Conservation (phyloP, 2,113 vertebrate genomes). For the Galemys pyrenaicus region DNA sequence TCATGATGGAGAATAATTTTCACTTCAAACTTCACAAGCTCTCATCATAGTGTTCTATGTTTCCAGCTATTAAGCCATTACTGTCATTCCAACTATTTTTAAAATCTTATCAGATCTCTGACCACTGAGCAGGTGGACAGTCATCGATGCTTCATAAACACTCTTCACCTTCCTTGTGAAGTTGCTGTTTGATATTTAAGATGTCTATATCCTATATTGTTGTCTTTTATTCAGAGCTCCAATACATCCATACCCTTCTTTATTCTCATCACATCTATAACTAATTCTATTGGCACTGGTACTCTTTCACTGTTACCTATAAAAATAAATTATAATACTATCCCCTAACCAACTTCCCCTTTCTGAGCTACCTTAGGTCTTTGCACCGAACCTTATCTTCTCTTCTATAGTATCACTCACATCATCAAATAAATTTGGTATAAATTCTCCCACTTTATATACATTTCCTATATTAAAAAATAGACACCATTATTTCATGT, state of each 20-base stretch:
- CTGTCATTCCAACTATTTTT: background rate
- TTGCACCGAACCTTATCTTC: slow-evolving; percentile 4
- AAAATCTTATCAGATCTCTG: background rate
- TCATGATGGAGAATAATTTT: background rate
- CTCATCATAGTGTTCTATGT: background rate
- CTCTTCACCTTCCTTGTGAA: background rate
- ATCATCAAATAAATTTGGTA: background rate
- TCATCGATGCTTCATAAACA: background rate
- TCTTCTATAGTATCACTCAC: background rate
- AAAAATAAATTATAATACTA: slow-evolving; percentile 28
- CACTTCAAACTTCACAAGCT: background rate
- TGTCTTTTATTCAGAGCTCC: background rate
- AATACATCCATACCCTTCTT: background rate
- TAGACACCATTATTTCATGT: background rate
- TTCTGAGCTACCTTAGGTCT: background rate
- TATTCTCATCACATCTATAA: background rate
- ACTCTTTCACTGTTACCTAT: background rate
- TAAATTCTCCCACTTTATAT: background rate
- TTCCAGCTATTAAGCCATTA: background rate
- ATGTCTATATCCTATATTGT: background rate
- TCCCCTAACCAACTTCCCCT: background rate
- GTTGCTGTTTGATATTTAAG: background rate
- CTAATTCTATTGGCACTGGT: background rate
- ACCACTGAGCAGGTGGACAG: background rate
- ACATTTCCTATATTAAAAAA: background rate